Percentiles rank a stretch among this genome's conserved stretches.
These are phyloP conservation scores for Sciaenops ocellatus DNA, from an alignment of 2,797 vertebrate species.

Conservation along the genomic window DNA sequence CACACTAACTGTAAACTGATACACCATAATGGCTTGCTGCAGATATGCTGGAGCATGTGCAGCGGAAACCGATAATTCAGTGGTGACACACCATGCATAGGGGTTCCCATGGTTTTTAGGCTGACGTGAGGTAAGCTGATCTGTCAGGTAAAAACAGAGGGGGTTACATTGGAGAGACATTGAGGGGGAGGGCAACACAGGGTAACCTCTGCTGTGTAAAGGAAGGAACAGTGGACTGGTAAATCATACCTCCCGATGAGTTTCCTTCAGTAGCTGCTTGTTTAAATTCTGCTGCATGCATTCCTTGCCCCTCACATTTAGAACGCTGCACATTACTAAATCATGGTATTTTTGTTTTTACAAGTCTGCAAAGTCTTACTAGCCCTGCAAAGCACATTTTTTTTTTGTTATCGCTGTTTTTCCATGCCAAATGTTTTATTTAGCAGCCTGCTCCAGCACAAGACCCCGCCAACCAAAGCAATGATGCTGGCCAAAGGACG, in stretches of 20 bases:
- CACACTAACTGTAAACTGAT: constrained; percentile 79
- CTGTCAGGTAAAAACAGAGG: constrained; percentile 70
- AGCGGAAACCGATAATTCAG: constrained; percentile 83
- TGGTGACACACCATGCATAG: constrained; percentile 74
- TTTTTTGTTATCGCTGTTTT: constrained; percentile 66
- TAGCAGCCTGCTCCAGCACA: constrained; percentile 55
- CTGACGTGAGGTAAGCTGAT: constrained; percentile 79
- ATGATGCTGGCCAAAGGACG: constrained; percentile 54
- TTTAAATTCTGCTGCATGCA: constrained; percentile 66
- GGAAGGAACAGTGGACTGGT: constrained; percentile 58
- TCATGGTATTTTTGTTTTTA: constrained; percentile 75
- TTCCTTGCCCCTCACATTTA: constrained; percentile 64
- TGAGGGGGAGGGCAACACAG: constrained; percentile 23
- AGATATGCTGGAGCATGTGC: constrained; percentile 79
- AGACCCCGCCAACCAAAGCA: constrained; percentile 73
- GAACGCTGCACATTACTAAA: constrained; percentile 73
- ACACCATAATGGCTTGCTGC: constrained; percentile 78
- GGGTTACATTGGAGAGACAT: constrained; percentile 32
- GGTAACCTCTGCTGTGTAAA: constrained; percentile 56
- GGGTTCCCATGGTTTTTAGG: constrained; percentile 78
- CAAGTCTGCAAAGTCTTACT: constrained; percentile 66
- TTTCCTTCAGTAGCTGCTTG: constrained; percentile 69
- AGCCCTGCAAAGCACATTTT: constrained; percentile 44
- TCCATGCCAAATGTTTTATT: constrained; percentile 79
- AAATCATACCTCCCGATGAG: constrained; percentile 75